phyloP scores from a whole-genome alignment of 2,888 invertebrate genomes.

The Harpagoxenus sublaevis region DNA sequence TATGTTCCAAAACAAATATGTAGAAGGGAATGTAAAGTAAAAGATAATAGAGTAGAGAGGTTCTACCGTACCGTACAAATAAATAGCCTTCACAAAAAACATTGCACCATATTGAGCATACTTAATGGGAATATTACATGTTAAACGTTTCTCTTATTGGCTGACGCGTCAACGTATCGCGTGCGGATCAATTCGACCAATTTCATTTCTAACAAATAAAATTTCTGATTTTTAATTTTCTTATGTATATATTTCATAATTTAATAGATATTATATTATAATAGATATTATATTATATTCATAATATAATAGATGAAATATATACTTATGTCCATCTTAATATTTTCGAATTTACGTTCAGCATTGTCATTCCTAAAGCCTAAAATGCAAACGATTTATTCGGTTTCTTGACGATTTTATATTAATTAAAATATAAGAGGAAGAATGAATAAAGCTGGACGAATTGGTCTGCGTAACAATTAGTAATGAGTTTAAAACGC shows the following conservation, averaged over 20 bases:
- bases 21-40: not conserved
- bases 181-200: slow-evolving; percentile 15
- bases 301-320: too few relatives aligned
- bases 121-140: slow-evolving; percentile 10
- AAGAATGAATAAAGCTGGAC: not conserved
- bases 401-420: not conserved
- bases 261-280: not conserved
- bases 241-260: not conserved
- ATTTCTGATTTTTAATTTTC: not conserved
- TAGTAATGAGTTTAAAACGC: not conserved
- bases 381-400: not conserved
- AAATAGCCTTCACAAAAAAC: not conserved
- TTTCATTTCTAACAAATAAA: not conserved
- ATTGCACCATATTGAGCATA: slow-evolving; percentile 4
- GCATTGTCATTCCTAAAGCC: not conserved
- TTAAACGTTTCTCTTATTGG: slow-evolving; percentile 1
- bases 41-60: not conserved
- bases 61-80: slow-evolving; percentile 16
- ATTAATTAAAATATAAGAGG: not conserved
- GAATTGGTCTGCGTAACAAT: not conserved
- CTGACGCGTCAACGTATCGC: not conserved
- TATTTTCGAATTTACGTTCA: too few relatives aligned
- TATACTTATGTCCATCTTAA: not conserved
- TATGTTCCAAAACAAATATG: not conserved
- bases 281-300: not conserved